These are phyloP conservation scores for Nephrotoma flavescens DNA, from an alignment of 2,888 invertebrate genomes.

Conservation along the genomic window DNA sequence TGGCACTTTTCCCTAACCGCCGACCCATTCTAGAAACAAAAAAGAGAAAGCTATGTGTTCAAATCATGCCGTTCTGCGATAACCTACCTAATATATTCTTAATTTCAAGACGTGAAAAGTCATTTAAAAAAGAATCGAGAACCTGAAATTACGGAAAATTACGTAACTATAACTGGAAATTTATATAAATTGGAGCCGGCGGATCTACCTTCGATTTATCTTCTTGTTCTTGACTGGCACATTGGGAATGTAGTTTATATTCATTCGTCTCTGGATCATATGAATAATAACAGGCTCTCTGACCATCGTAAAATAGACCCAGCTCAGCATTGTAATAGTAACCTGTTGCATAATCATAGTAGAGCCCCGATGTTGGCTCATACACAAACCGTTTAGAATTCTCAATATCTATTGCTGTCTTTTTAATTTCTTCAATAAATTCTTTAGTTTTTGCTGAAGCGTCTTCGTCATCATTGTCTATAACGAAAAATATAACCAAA, in stretches of 20 bases:
- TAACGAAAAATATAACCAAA: not conserved
- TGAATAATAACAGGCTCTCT: constrained; percentile 67
- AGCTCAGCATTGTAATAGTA: constrained; percentile 82
- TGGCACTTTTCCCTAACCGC: not conserved
- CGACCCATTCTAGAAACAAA: not conserved
- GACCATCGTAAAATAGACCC: constrained; percentile 78
- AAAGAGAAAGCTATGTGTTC: not conserved
- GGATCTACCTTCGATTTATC: not conserved
- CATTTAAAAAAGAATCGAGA: constrained; percentile 27
- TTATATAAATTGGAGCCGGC: not conserved
- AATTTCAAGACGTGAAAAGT: constrained; percentile 32
- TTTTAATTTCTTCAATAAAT: constrained; percentile 59
- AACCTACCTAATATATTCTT: constrained; percentile 39
- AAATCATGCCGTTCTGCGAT: constrained; percentile 10
- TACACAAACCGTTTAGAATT: constrained; percentile 68
- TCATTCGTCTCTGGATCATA: constrained; percentile 61
- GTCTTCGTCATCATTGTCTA: not conserved
- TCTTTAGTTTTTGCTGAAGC: constrained; percentile 12
- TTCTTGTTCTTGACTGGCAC: constrained; percentile 22
- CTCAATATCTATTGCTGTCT: constrained; percentile 59
- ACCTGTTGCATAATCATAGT: constrained; percentile 76
- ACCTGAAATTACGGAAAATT: constrained; percentile 12
- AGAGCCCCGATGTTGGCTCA: constrained; percentile 73
- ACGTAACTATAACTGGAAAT: not conserved
- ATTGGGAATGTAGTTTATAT: constrained; percentile 68